Evolutionary conservation across 2,113 vertebrate genomes (phyloP), one percentile per base, ranked within the genome.

Genomic region (human (Homo sapiens)): DNA sequence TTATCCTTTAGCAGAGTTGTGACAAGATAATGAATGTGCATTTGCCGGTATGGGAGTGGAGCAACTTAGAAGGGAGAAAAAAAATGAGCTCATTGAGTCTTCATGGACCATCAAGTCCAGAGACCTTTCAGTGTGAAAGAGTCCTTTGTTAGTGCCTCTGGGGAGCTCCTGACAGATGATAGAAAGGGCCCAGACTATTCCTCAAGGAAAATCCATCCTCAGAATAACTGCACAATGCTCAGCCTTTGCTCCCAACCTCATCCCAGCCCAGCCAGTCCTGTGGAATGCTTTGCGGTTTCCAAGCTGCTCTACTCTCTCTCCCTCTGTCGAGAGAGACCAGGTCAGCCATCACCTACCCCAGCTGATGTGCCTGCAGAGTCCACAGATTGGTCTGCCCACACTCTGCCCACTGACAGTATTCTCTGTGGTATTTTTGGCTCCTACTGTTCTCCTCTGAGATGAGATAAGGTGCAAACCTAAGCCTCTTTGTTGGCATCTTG

Each of bases 1-100:
- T 97, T 96, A 90, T 92, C 96, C 96, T 84, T 89, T 97, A 96
- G 95, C 66, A 92, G 59, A 92, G 86, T 97, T 97, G 93, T 96
- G 97, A 97, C 97, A 98, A 96, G 97, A 97, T 97, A 98, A 97
- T 92, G 92, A 93, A 98, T 96, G 89, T 94, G 50, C 25, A 43
- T 85, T 96, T 92, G 83, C 87, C 80, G 13, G 50, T 76, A 64
- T 96, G 94, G 83, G 83, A 97, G 82, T 93, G 70, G 68, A 94
- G 38, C 61, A 86, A 91, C 73, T 87, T 76, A 66, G 85, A 61
- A 85, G 82, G 91, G 89, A 64, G 61, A 95, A 92, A 64, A 91
- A 91, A 93, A 97, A 98, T 97, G 96, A 98, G 50, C 93, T 97
- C 89, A 87, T 59, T 78, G 73, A 87, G 64, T 96, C 75, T 98